Conservation (phyloP, 1,140 invertebrate species). For the Carposina sasakii region DNA sequence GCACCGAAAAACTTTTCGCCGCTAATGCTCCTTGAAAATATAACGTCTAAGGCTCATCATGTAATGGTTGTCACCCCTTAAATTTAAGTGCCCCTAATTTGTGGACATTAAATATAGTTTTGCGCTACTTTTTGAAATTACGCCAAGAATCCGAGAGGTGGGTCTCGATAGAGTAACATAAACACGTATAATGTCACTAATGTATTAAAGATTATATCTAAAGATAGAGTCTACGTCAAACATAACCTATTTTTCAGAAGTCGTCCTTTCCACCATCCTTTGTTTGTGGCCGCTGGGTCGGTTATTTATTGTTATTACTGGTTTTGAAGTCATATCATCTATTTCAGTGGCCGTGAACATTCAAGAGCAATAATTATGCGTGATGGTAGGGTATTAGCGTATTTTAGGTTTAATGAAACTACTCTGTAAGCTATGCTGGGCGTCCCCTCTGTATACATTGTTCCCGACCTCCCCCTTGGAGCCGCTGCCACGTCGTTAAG, state of each 20-base stretch:
- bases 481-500: no score
- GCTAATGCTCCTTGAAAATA: no score
- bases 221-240: slow-evolving; percentile 50
- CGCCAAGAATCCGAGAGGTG: slow-evolving; percentile 52
- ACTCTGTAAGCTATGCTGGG: no score
- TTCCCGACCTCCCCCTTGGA: no score
- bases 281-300: no score
- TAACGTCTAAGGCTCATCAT: no score
- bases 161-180: slow-evolving; percentile 42
- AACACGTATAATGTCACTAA: slow-evolving; percentile 52
- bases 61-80: slow-evolving; percentile 32
- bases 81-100: slow-evolving; percentile 38
- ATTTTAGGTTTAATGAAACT: no score
- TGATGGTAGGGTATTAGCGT: no score
- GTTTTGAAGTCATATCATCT: slow-evolving; percentile 1
- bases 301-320: no score
- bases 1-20: no score
- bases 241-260: slow-evolving; percentile 43
- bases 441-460: no score
- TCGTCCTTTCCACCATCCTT: slow-evolving; percentile 36
- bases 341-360: background rate
- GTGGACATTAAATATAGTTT: slow-evolving; percentile 54
- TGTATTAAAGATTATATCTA: slow-evolving; percentile 54
- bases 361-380: background rate
- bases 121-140: slow-evolving; percentile 50